Evolutionary conservation across 2,797 vertebrate genomes (phyloP).

Genomic region (Tragopan temminckii): DNA sequence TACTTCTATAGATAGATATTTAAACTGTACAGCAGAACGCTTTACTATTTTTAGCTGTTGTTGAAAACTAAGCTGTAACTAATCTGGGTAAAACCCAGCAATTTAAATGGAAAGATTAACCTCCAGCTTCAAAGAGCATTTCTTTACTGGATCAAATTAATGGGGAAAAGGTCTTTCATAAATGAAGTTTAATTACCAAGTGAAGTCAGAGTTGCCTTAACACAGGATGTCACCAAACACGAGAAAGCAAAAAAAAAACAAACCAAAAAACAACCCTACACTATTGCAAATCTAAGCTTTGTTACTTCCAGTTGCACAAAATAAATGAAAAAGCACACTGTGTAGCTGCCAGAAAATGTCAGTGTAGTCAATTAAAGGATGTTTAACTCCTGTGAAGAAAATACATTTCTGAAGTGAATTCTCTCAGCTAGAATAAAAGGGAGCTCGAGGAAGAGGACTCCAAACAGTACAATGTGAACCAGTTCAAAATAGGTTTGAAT

Average conservation of each 20-base stretch:
- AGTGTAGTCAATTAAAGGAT: neutral
- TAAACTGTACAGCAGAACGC: conserved; percentile 49
- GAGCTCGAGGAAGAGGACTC: neutral
- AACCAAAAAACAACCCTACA: neutral
- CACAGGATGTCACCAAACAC: conserved; percentile 8
- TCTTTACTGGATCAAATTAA: conserved; percentile 72
- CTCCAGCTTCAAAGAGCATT: conserved; percentile 46
- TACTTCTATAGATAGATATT: conserved; percentile 58
- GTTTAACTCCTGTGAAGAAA: neutral
- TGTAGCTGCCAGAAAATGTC: neutral
- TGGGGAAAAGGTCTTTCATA: conserved; percentile 58
- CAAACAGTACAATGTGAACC: neutral
- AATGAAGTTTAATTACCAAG: conserved; percentile 60
- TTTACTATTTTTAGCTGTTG: conserved; percentile 68
- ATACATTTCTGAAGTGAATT: neutral
- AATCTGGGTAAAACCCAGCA: conserved; percentile 61
- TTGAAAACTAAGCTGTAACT: conserved; percentile 71
- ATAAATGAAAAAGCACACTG: neutral
- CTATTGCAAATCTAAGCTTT: neutral
- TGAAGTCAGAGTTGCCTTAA: conserved; percentile 63
- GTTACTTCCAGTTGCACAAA: conserved; percentile 1
- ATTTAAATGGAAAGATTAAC: conserved; percentile 70
- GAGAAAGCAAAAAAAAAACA: neutral
- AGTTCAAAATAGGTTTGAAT: neutral
- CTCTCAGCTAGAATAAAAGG: fast-evolving